phyloP scores from a whole-genome alignment of 1,140 invertebrate species.

The Gryllus bimaculatus region DNA sequence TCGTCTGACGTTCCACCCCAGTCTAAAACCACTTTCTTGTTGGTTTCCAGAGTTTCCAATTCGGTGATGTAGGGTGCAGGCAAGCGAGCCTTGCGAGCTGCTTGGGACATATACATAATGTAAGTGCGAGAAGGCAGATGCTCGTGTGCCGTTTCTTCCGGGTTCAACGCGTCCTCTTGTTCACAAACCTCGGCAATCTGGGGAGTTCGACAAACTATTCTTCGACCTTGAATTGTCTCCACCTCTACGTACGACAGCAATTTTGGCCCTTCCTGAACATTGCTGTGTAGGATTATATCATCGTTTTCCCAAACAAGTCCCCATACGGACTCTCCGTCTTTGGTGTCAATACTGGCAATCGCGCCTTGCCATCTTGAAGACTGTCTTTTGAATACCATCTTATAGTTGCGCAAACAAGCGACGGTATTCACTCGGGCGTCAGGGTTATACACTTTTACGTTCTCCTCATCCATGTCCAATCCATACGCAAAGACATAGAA shows the following conservation, averaged over 20 bases:
- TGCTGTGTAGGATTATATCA: background rate
- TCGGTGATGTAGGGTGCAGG: background rate
- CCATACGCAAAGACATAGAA: background rate
- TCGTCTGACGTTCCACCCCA: background rate
- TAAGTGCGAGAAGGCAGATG: background rate
- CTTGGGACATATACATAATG: background rate
- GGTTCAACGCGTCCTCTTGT: no score
- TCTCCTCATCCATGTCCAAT: background rate
- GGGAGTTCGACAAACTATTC: background rate
- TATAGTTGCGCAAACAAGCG: background rate
- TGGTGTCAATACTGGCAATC: background rate
- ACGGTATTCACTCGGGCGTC: background rate
- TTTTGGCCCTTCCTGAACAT: background rate
- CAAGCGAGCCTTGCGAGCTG: background rate
- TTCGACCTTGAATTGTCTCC: background rate
- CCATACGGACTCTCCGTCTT: background rate
- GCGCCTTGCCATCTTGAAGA: background rate
- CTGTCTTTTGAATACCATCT: background rate
- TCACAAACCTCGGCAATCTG: background rate
- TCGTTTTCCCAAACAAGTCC: background rate
- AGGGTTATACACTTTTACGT: background rate
- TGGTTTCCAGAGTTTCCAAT: background rate
- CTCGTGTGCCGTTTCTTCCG: background rate
- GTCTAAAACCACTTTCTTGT: background rate
- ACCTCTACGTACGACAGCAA: background rate